A percentile compares a stretch with the other conserved stretches of the same genome.
Conservation (phyloP, 2,888 invertebrate species). For the Hyles lineata region DNA sequence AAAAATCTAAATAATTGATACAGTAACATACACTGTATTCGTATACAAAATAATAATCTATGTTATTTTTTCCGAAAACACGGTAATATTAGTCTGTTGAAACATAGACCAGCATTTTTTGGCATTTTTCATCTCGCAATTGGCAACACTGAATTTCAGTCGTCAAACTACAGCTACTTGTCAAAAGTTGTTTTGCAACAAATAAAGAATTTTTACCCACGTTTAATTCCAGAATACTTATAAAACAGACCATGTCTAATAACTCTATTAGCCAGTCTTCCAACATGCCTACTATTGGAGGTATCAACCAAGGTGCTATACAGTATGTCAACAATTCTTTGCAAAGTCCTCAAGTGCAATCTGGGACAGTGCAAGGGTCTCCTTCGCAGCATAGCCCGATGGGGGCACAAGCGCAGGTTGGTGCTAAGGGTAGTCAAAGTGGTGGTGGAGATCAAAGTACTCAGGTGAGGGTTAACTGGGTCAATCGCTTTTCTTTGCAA, state of each 20-base stretch:
- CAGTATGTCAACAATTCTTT: slow-evolving; percentile 75
- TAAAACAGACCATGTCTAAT: slow-evolving; percentile 53
- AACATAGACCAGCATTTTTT: neutral
- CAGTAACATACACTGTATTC: no score
- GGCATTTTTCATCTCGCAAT: neutral
- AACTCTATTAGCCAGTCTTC: slow-evolving; percentile 59
- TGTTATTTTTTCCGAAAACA: no score
- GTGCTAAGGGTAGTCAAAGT: slow-evolving; percentile 59
- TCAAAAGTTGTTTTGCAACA: slow-evolving; percentile 11
- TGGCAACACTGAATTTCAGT: neutral
- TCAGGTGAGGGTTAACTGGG: slow-evolving; percentile 54
- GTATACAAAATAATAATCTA: no score
- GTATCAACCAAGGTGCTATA: slow-evolving; percentile 67
- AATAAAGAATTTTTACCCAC: neutral
- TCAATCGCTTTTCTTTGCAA: neutral
- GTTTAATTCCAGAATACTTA: neutral
- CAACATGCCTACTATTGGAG: slow-evolving; percentile 73
- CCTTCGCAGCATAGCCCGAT: slow-evolving; percentile 81
- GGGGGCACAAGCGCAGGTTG: slow-evolving; percentile 67
- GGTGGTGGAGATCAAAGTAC: slow-evolving; percentile 66
- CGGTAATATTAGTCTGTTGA: neutral
- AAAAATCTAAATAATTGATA: no score
- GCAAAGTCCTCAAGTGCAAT: slow-evolving; percentile 74
- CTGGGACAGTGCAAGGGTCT: slow-evolving; percentile 70
- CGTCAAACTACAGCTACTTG: neutral